Percentiles rank a stretch among this genome's conserved stretches.
Conservation (phyloP, 2,888 invertebrate species). For the Tiliacea aurago region DNA sequence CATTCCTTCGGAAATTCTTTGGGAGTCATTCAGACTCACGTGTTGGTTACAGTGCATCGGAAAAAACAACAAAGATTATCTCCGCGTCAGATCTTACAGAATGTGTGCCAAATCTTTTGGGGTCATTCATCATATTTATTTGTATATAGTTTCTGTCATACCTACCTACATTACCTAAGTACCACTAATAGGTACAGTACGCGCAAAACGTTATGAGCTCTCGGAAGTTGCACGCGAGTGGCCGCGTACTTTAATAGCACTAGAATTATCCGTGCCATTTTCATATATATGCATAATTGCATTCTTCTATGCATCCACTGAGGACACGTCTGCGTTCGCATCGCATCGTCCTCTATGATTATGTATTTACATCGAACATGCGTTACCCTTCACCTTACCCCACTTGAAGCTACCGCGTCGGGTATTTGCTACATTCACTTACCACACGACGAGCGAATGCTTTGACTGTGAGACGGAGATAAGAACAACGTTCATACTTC, state of each 20-base stretch:
- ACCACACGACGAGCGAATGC: conserved; percentile 14
- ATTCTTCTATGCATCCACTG: neutral
- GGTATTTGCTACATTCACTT: conserved; percentile 47
- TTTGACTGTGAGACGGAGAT: conserved; percentile 11
- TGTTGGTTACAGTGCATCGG: conserved; percentile 18
- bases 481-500: conserved; percentile 6
- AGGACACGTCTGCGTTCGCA: neutral
- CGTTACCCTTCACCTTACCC: conserved; percentile 51
- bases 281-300: neutral
- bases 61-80: conserved; percentile 29
- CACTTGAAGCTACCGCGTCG: conserved; percentile 21
- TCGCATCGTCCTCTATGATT: conserved; percentile 17
- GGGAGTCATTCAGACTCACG: conserved; percentile 34
- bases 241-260: too few species aligned
- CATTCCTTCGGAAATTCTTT: conserved; percentile 30
- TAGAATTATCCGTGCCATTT: neutral
- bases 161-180: too few species aligned
- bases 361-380: conserved; percentile 23
- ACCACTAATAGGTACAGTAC: neutral
- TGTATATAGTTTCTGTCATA: neutral
- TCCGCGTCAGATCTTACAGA: conserved; percentile 2
- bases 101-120: conserved; percentile 17
- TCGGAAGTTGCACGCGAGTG: too few species aligned
- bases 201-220: too few species aligned
- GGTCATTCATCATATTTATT: conserved; percentile 3